Base-by-base conservation (phyloP, 1,140 invertebrate species). In the Apis laboriosa region DNA sequence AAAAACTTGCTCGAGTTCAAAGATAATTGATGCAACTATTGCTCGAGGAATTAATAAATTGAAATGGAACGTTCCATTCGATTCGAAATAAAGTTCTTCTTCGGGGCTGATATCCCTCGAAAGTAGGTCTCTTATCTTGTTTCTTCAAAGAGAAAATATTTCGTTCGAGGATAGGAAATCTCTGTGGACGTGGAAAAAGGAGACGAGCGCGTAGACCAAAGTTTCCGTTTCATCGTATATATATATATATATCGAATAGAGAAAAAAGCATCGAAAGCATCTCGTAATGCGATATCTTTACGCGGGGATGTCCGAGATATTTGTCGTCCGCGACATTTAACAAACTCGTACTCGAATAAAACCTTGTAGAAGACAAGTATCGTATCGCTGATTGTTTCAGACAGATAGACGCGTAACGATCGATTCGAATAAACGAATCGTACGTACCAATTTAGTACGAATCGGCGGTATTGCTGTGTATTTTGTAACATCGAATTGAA, bases 71-170 rank as follows among this genome's bases (percentile, higher is more conserved):
- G n/a, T 61, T 71, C 2, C 34, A 34, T 34, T 71, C 56, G 24
- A 58, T 61, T 61, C 17, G 9, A 71, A 49, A 60, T 79, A 7
- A 79, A 71, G 53, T 71, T 71, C 49, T 71, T 71, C 0, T 67
- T 51, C n/a, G 11, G 66, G 51, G 15, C 0, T 21, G 43, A 13
- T 21, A 12, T 61, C 15, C 19, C 8, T 53, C 5, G 55, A 61
- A 71, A 61, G 12, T 51, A 49, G 24, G 53, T 68, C 55, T 51
- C 43, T 70, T 70, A 61, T 63, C 77, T 79, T 58, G 34, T 75
- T 80, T 66, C 28, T 49, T 75, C 60, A 75, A 55, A 74, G 51
- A 75, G 79, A 75, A 80, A 64, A 73, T 72, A 64, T 74, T 73
- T 75, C 56, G 58, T 80, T 74, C 53, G 53, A 8, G n/a, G 77